These are phyloP conservation scores for Polypterus senegalus DNA, from an alignment of 2,113 vertebrate genomes.

Conservation along the genomic window DNA sequence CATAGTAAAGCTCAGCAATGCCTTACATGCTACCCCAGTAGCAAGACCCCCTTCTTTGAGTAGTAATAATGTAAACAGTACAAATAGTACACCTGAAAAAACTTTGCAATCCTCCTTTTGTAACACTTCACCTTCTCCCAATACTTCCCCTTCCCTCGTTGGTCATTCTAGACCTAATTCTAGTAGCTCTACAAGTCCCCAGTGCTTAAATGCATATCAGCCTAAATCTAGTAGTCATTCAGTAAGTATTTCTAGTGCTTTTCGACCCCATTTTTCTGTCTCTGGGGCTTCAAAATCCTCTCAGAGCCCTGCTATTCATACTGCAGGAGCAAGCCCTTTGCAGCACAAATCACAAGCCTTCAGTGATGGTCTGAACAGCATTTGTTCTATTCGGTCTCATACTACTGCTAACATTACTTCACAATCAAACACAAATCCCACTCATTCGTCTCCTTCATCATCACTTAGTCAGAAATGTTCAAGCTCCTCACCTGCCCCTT, in stretches of 20 bases:
- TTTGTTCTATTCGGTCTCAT: conserved; percentile 41
- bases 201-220: too few relatives aligned
- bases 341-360: conserved; percentile 31
- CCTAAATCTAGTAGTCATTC: too few relatives aligned
- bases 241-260: background rate
- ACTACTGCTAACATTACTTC: conserved; percentile 33
- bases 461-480: conserved; percentile 29
- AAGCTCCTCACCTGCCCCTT: conserved; percentile 10
- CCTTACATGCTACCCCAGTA: conserved; percentile 23
- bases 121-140: conserved; percentile 12
- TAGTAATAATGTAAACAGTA: background rate
- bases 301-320: conserved; percentile 31
- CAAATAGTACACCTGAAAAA: background rate
- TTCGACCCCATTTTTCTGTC: background rate
- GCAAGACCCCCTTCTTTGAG: background rate
- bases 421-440: conserved; percentile 22
- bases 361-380: conserved; percentile 18
- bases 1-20: conserved; percentile 52
- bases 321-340: conserved; percentile 29
- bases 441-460: conserved; percentile 24
- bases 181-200: background rate
- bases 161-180: conserved; percentile 15
- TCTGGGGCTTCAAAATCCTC: background rate
- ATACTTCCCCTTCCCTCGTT: conserved; percentile 30
- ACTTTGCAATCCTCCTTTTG: conserved; percentile 12